phyloP scores from a whole-genome alignment of 2,888 invertebrate species.

The Frankliniella intonsa region DNA sequence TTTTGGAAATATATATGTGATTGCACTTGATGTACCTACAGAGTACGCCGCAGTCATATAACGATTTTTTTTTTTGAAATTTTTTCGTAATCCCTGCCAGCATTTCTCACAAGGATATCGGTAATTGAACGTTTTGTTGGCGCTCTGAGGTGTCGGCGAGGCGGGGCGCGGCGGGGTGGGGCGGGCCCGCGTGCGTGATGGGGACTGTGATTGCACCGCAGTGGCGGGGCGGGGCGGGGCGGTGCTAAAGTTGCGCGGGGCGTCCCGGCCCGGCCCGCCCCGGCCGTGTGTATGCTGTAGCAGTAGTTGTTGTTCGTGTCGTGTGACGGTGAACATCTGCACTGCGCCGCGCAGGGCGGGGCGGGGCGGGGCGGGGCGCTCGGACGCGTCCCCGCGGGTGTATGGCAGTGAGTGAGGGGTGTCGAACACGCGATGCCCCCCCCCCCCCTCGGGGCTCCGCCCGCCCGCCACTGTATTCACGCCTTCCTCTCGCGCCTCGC shows the following conservation, averaged over 20 bases:
- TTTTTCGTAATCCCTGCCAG: too few relatives aligned
- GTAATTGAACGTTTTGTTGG: too few relatives aligned
- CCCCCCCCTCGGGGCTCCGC: neutral
- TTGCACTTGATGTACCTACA: too few relatives aligned
- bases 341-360: neutral
- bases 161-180: too few relatives aligned
- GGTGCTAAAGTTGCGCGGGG: neutral
- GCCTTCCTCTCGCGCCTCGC: too few relatives aligned
- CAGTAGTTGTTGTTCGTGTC: neutral
- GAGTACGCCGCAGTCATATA: too few relatives aligned
- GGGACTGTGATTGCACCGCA: too few relatives aligned
- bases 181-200: too few relatives aligned
- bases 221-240: neutral
- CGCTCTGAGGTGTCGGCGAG: too few relatives aligned
- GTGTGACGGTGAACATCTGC: slow-evolving; percentile 18
- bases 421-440: neutral
- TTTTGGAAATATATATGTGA: neutral
- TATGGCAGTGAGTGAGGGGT: neutral
- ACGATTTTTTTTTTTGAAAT: too few relatives aligned
- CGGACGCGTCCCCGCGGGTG: neutral
- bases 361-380: neutral
- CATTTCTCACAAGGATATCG: too few relatives aligned
- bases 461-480: too few relatives aligned
- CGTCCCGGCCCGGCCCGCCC: neutral
- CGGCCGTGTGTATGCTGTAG: neutral